Evolutionary conservation across 2,888 invertebrate genomes (phyloP).

Genomic region (Autographa pulchrina): DNA sequence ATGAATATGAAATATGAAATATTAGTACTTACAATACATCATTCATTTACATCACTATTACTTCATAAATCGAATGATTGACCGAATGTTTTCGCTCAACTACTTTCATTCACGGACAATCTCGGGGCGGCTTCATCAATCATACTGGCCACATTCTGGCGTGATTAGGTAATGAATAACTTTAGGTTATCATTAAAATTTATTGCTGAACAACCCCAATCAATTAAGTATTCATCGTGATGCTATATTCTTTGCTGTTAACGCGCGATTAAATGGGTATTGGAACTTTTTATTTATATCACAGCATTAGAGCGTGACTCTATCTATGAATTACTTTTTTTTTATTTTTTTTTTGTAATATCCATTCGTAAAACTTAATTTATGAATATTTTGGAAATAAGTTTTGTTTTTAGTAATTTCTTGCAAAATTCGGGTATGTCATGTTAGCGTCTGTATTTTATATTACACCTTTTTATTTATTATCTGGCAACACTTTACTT

Average conservation of each 20-base stretch:
- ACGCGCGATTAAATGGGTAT: neutral
- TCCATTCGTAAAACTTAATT: neutral
- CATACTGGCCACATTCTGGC: constrained; percentile 60
- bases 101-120: constrained; percentile 37
- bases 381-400: too few species aligned
- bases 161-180: constrained; percentile 70
- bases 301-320: too few species aligned
- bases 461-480: too few species aligned
- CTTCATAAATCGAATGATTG: constrained; percentile 44
- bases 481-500: too few species aligned
- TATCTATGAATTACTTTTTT: too few species aligned
- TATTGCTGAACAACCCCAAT: constrained; percentile 54
- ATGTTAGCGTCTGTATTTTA: too few species aligned
- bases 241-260: constrained; percentile 3
- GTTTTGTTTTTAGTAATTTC: too few species aligned
- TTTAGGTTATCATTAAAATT: constrained; percentile 63
- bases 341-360: neutral
- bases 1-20: too few species aligned
- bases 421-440: too few species aligned
- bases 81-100: constrained; percentile 49
- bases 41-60: constrained; percentile 45
- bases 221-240: constrained; percentile 45
- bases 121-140: constrained; percentile 63
- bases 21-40: neutral
- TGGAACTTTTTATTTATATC: neutral